Conservation (phyloP, 2,888 invertebrate genomes). For the Eurois occulta region DNA sequence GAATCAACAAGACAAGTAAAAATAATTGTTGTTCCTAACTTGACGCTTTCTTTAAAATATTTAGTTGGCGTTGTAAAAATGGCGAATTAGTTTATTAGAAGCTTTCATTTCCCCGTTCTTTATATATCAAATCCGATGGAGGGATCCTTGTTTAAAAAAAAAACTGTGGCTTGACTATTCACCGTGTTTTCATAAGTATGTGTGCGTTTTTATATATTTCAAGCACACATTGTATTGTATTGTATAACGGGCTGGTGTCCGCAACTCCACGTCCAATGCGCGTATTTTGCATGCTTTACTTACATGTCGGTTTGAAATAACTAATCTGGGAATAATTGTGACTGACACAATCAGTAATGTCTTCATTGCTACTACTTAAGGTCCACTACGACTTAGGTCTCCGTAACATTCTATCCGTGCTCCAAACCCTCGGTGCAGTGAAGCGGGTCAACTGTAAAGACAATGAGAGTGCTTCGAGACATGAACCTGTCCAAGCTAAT, state of each 20-base stretch:
- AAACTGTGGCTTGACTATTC: background rate
- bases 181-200: no score
- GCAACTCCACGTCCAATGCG: no score
- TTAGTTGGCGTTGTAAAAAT: background rate
- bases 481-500: conserved; percentile 99
- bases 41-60: no score
- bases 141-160: background rate
- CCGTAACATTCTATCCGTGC: conserved; percentile 98
- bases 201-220: background rate
- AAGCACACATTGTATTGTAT: no score
- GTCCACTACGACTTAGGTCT: conserved; percentile 99
- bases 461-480: conserved; percentile 98
- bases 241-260: no score
- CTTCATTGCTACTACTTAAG: conserved; percentile 79
- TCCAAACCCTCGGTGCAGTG: conserved; percentile 97
- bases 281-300: no score
- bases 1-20: background rate
- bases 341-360: background rate
- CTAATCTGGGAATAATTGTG: background rate
- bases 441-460: conserved; percentile 98
- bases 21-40: background rate
- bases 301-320: background rate
- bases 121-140: no score
- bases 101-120: no score
- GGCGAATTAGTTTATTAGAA: background rate